Percentiles rank a stretch among this genome's conserved stretches.
Evolutionary conservation across 2,113 vertebrate species (phyloP).

Genomic region (Prinia subflava): DNA sequence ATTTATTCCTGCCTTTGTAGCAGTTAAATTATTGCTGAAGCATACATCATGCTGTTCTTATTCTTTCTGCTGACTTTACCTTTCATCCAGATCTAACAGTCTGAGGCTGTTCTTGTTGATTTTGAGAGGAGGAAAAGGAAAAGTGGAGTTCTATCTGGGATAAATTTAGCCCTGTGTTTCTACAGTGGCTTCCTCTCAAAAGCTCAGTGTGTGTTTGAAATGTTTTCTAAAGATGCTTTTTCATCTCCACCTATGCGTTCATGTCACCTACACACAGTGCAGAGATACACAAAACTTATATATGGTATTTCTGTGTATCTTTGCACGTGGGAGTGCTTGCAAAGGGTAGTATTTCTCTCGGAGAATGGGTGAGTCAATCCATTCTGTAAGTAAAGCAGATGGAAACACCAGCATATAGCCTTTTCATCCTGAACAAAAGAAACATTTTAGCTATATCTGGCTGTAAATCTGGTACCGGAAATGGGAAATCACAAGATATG

Average conservation of each 20-base stretch:
- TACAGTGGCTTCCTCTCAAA: not conserved
- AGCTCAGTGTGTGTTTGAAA: not conserved
- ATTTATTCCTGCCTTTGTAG: not conserved
- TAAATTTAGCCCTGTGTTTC: not conserved
- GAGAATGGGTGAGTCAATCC: not conserved
- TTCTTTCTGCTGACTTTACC: not conserved
- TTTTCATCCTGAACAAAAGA: not conserved
- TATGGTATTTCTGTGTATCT: not conserved
- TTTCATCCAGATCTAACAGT: not conserved
- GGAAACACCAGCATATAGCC: not conserved
- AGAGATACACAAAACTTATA: not conserved
- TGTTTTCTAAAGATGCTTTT: not conserved
- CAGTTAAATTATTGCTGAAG: not conserved
- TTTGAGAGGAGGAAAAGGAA: not conserved
- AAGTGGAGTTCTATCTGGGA: not conserved
- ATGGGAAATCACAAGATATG: not conserved
- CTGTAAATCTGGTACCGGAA: not conserved
- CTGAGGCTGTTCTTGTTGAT: not conserved
- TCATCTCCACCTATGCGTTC: not conserved
- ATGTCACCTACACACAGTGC: not conserved
- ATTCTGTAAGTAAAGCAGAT: not conserved
- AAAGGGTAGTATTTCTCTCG: not conserved
- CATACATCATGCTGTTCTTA: not conserved
- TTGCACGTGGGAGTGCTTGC: not conserved
- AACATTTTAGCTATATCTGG: not conserved